phyloP scores from a whole-genome alignment of 37 sponge, comb jelly and placozoan species.

The Oopsacas minuta region DNA sequence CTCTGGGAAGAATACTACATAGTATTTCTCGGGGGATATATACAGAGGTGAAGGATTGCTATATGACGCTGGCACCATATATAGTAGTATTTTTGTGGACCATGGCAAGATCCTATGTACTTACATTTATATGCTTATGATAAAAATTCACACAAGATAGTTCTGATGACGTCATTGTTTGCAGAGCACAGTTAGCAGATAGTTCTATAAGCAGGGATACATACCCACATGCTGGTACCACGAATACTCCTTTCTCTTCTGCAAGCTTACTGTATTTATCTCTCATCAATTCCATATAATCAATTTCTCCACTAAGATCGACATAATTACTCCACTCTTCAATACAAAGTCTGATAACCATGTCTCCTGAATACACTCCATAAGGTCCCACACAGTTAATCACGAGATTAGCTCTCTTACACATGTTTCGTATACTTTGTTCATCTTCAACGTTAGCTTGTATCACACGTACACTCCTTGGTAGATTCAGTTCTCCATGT shows the following conservation, averaged over 20 bases:
- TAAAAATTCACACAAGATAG: not conserved
- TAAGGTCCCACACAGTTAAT: not conserved
- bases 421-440: not conserved
- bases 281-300: not conserved
- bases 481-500: not conserved
- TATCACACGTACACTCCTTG: not conserved
- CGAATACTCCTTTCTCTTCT: slow-evolving; percentile 2
- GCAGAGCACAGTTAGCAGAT: not conserved
- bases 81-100: too few species aligned
- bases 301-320: not conserved
- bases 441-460: not conserved
- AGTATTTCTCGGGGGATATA: too few species aligned
- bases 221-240: not conserved
- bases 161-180: not conserved
- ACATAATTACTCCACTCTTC: not conserved
- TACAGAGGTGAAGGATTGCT: too few species aligned
- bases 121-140: not conserved
- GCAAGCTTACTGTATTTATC: not conserved
- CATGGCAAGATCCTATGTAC: not conserved
- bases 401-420: not conserved
- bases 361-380: not conserved
- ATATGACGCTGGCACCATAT: too few species aligned
- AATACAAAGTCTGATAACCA: not conserved
- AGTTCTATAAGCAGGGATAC: not conserved
- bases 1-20: too few species aligned